Conservation (phyloP, 2,113 vertebrate species). For the Aleadryas rufinucha region DNA sequence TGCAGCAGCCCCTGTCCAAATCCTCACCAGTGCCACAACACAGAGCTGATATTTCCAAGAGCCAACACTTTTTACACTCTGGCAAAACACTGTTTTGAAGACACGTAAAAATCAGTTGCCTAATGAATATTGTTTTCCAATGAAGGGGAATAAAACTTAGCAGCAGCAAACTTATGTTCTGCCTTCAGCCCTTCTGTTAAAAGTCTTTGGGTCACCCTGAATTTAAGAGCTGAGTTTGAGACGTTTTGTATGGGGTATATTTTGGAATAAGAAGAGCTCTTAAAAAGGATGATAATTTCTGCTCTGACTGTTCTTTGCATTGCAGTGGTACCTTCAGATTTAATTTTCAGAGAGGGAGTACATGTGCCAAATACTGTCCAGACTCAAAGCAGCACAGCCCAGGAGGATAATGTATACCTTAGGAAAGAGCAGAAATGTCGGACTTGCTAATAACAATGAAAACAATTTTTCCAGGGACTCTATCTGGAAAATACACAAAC, state of each 20-base stretch:
- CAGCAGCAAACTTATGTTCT: background rate
- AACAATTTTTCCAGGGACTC: background rate
- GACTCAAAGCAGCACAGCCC: background rate
- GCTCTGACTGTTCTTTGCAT: background rate
- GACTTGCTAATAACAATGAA: constrained; percentile 18
- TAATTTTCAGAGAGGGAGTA: background rate
- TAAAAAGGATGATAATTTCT: background rate
- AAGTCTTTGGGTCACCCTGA: background rate
- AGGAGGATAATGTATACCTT: background rate
- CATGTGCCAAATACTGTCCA: background rate
- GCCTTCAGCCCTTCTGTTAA: background rate
- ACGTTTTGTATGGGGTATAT: rapidly evolving
- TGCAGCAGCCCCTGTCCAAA: background rate
- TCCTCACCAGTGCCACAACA: background rate
- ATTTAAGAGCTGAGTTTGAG: background rate
- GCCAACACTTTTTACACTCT: background rate
- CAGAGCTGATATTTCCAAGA: background rate
- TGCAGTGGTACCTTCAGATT: background rate
- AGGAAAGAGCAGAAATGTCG: constrained; percentile 22
- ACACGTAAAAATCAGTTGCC: background rate
- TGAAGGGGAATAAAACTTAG: background rate
- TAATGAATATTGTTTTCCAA: background rate
- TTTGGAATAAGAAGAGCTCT: background rate
- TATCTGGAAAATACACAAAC: background rate
- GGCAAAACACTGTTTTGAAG: background rate